Evolutionary conservation across 2,888 invertebrate genomes (phyloP).

Genomic region (Erebia epiphron): DNA sequence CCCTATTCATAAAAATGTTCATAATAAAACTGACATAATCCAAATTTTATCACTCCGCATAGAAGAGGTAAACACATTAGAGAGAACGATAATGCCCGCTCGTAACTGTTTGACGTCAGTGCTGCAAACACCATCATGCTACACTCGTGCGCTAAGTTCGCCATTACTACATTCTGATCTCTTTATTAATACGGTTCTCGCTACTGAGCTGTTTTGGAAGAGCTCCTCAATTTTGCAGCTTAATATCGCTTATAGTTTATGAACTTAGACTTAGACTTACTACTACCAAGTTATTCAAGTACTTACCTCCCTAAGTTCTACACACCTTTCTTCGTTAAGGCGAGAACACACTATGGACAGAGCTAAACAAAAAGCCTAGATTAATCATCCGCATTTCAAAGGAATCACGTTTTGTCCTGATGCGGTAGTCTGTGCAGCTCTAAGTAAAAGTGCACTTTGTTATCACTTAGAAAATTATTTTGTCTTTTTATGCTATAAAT

Average conservation of each 20-base stretch:
- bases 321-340: no score
- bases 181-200: constrained; percentile 26
- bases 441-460: no score
- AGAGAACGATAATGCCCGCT: constrained; percentile 27
- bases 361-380: no score
- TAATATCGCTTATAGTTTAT: not conserved
- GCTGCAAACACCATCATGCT: constrained; percentile 22
- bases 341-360: no score
- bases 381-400: no score
- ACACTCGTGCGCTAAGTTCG: constrained; percentile 10
- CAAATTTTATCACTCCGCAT: constrained; percentile 22
- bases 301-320: not conserved
- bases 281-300: not conserved
- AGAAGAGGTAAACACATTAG: constrained; percentile 29
- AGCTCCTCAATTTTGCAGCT: constrained; percentile 14
- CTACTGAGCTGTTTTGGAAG: constrained; percentile 11
- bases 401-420: no score
- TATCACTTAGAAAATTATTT: no score
- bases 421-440: no score
- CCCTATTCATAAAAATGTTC: not conserved
- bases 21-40: constrained; percentile 16
- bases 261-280: not conserved
- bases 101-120: constrained; percentile 27
- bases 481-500: no score
- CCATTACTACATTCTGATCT: constrained; percentile 25